phyloP scores from a whole-genome alignment of 2,113 vertebrate species.

The Petaurus breviceps region DNA sequence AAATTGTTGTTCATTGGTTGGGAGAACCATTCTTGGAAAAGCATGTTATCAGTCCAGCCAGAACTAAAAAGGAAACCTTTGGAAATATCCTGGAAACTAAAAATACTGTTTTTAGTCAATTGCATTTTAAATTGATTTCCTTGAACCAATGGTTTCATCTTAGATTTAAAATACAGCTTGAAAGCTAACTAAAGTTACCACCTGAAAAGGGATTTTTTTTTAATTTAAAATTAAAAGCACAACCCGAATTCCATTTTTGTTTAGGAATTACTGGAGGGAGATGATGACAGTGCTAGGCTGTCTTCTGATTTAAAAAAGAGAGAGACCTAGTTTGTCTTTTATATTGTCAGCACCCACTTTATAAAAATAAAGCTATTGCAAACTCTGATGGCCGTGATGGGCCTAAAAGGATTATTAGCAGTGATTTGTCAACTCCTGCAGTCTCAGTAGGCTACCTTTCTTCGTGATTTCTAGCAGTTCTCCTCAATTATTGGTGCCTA shows the following conservation, averaged over 20 bases:
- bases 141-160: not conserved
- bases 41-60: not conserved
- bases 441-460: constrained; percentile 87
- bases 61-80: not conserved
- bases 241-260: constrained; percentile 10
- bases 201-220: not conserved
- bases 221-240: constrained; percentile 27
- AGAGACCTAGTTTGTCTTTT: constrained; percentile 73
- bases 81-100: not conserved
- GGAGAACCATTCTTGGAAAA: not conserved
- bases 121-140: not conserved
- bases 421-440: constrained; percentile 86
- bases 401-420: constrained; percentile 89
- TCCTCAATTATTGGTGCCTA: constrained; percentile 88
- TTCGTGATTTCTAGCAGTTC: constrained; percentile 89
- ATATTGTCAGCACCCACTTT: constrained; percentile 82
- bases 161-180: not conserved
- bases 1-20: constrained; percentile 17
- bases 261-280: constrained; percentile 54
- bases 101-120: not conserved
- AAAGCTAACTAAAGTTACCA: not conserved
- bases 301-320: constrained; percentile 60
- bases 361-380: constrained; percentile 83
- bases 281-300: constrained; percentile 36
- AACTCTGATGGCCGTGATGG: constrained; percentile 78